phyloP scores from a whole-genome alignment of 2,888 invertebrate species.

The Hirtodrosophila histrioides region DNA sequence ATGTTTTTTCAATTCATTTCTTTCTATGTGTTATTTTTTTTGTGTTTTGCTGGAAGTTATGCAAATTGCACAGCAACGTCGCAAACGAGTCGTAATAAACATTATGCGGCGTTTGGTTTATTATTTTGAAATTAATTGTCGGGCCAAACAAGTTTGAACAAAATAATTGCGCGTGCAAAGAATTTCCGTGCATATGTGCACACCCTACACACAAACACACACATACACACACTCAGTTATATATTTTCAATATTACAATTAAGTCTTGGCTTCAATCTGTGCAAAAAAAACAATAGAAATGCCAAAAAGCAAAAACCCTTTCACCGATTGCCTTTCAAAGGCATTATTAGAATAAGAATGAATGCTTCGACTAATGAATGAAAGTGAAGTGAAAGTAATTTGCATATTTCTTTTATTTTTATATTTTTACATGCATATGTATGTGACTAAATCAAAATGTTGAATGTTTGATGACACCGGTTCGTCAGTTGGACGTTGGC shows the following conservation, averaged over 20 bases:
- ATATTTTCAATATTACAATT: not conserved
- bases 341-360: constrained; percentile 74
- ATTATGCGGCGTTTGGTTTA: constrained; percentile 63
- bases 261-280: too few species aligned
- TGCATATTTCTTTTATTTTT: constrained; percentile 50
- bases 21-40: not conserved
- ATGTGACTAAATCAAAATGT: constrained; percentile 18
- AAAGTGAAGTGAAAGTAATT: constrained; percentile 79
- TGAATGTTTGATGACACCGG: constrained; percentile 53
- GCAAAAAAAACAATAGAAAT: constrained; percentile 8
- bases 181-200: constrained; percentile 43
- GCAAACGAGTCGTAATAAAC: constrained; percentile 60
- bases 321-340: constrained; percentile 63
- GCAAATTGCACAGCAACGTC: constrained; percentile 59
- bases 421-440: constrained; percentile 3
- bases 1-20: constrained; percentile 7
- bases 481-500: constrained; percentile 37
- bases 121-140: constrained; percentile 70
- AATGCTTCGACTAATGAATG: constrained; percentile 62
- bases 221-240: not conserved
- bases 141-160: constrained; percentile 56
- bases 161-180: constrained; percentile 61
- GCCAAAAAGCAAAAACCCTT: constrained; percentile 41
- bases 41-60: constrained; percentile 48
- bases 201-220: constrained; percentile 6